A percentile compares a stretch with the other conserved stretches of the same genome.
These are phyloP conservation scores for Pyralis farinalis DNA, from an alignment of 2,888 invertebrate genomes.

Conservation along the genomic window DNA sequence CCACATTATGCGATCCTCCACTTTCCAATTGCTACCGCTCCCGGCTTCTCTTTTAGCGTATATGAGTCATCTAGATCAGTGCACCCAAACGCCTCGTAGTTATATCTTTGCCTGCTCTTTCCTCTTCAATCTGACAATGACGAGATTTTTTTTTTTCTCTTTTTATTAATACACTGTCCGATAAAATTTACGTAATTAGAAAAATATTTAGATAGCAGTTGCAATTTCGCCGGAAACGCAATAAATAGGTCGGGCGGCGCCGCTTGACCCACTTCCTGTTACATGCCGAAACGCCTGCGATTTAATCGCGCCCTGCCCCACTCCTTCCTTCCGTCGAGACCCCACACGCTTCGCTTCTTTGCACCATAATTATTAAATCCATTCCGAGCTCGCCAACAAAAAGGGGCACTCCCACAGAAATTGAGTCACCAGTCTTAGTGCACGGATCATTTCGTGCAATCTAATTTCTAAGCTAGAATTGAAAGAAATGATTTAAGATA, in stretches of 20 bases:
- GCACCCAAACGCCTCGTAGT: no score
- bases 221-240: slow-evolving; percentile 73
- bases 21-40: no score
- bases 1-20: no score
- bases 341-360: slow-evolving; percentile 70
- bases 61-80: no score
- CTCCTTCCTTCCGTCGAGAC: slow-evolving; percentile 65
- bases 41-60: no score
- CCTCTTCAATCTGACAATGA: no score
- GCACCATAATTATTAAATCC: slow-evolving; percentile 73
- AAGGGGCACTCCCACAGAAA: slow-evolving; percentile 48
- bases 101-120: no score
- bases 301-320: slow-evolving; percentile 72
- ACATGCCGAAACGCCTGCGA: slow-evolving; percentile 78
- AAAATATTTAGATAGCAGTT: slow-evolving; percentile 41
- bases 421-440: slow-evolving; percentile 19
- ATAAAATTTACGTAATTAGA: slow-evolving; percentile 3
- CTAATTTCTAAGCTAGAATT: no score
- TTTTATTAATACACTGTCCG: no score
- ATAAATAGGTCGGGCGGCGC: slow-evolving; percentile 73
- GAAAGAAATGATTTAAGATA: no score
- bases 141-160: no score
- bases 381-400: slow-evolving; percentile 57
- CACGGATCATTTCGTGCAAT: slow-evolving; percentile 15
- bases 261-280: slow-evolving; percentile 78